phyloP scores from a whole-genome alignment of 2,113 vertebrate species.

The Panurus biarmicus region DNA sequence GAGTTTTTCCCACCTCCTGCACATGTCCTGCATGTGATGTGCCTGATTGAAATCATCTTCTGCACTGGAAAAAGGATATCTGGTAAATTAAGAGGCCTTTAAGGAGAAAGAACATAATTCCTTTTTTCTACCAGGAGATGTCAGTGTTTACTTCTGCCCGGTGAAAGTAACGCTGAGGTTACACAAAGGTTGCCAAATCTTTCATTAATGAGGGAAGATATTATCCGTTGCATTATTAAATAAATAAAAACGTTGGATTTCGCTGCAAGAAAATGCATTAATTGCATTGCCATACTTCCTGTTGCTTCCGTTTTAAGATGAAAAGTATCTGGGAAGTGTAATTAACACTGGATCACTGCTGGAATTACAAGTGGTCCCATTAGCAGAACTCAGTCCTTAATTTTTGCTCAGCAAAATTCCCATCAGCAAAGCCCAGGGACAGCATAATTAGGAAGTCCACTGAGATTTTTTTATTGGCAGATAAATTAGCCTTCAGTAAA shows the following conservation, averaged over 20 bases:
- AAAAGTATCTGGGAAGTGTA: constrained; percentile 41
- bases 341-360: not conserved
- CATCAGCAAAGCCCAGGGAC: not conserved
- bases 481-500: not conserved
- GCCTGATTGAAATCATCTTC: not conserved
- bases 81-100: not conserved
- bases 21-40: not conserved
- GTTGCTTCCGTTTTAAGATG: constrained; percentile 35
- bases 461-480: not conserved
- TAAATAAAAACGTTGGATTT: not conserved
- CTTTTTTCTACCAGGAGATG: constrained; percentile 53
- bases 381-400: not conserved
- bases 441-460: not conserved
- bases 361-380: not conserved
- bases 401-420: not conserved
- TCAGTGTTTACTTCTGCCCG: constrained; percentile 54
- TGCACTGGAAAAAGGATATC: not conserved
- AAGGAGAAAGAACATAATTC: not conserved
- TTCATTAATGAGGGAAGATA: not conserved
- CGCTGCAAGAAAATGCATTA: constrained; percentile 38
- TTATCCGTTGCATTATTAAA: not conserved
- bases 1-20: not conserved
- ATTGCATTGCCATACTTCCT: constrained; percentile 1
- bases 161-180: constrained; percentile 6
- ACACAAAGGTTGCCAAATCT: constrained; percentile 3